These are phyloP conservation scores for Drosophila flavopinicola DNA, from an alignment of 2,888 invertebrate species.

Conservation along the genomic window DNA sequence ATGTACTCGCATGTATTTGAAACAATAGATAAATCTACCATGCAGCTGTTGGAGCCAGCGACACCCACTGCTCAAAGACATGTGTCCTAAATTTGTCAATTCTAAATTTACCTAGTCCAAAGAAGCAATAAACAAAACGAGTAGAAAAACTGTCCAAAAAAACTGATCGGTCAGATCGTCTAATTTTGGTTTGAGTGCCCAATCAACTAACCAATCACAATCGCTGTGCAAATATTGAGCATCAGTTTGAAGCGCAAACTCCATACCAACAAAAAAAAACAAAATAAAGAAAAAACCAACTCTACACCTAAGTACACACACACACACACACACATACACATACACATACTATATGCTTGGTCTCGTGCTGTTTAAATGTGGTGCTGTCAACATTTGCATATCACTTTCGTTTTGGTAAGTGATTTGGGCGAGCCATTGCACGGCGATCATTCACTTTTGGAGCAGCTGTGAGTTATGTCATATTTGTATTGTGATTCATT, in stretches of 20 bases:
- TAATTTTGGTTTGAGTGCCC: conserved; percentile 40
- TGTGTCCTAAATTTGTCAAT: conserved; percentile 65
- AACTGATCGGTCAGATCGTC: conserved; percentile 34
- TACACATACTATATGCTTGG: conserved; percentile 27
- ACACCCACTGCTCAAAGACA: conserved; percentile 11
- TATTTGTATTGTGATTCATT: no score
- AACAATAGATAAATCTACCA: conserved; percentile 64
- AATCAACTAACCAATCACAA: conserved; percentile 33
- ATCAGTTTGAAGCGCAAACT: conserved; percentile 32
- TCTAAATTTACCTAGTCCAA: conserved; percentile 61
- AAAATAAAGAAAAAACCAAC: background rate
- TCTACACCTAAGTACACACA: conserved; percentile 30
- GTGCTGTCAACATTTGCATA: conserved; percentile 68
- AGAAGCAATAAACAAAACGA: background rate
- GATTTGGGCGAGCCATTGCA: conserved; percentile 15
- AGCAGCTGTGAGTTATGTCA: background rate
- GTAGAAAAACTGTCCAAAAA: conserved; percentile 35
- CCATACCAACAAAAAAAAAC: background rate
- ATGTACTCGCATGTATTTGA: conserved; percentile 7
- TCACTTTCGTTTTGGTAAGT: conserved; percentile 62
- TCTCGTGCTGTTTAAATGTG: conserved; percentile 58
- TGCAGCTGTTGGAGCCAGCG: conserved; percentile 50
- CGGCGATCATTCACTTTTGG: conserved; percentile 33
- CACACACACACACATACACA: conserved; percentile 7
- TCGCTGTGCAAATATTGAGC: conserved; percentile 37